Base-by-base conservation (phyloP, 30 jellyfish, hydroid and myxozoan genomes). In the Haliclystus octoradiatus region DNA sequence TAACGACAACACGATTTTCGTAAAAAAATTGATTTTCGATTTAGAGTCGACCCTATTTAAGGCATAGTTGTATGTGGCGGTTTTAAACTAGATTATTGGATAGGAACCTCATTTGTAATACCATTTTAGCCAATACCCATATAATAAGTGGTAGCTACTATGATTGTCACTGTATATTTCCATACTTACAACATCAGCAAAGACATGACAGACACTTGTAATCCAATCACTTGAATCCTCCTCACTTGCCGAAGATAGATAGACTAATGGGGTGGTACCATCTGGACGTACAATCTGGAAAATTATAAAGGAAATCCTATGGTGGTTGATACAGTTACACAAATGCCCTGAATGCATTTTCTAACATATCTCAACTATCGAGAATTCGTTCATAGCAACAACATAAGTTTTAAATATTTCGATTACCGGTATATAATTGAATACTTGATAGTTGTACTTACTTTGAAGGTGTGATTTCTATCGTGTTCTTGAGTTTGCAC, bases 221-320 rank as follows among this genome's bases (percentile, higher is more conserved):
- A 87, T 68, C 96, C 96, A 87, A 63, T 87, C 96, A 57, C 80
- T 80, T 0, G 93, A 92, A 28, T 79, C 94, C 13, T 87, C 87
- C 53, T 87, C 94, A 19, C 83, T 31, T 22, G 46, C 84, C 12
- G 85, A 83, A 25, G 94, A 94, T 47, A 87, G 51, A 50, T 87
- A 94, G 25, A 87, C 69, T 2, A 87, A 70, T 0, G 94, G 76
- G 19, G 93, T 73, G 2, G 88, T 34, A 19, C 96, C 96, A 66
- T 87, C 96, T 23, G 33, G 57, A 27, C 85, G 80, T 14, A 73
- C 69, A 2, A 87, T 68, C 96, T 87, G 65, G 3, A 22, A 2
- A 1, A 60, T 22, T 52, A 13, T 29, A 51, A 4, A 13, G 1
- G 19, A 50, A 26, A 49, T 2, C 53, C 28, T 13, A n/a, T 12